Percentiles rank a stretch among this genome's conserved stretches.
phyloP scores from a whole-genome alignment of 2,888 invertebrate species.

The Drosophila longiperda region DNA sequence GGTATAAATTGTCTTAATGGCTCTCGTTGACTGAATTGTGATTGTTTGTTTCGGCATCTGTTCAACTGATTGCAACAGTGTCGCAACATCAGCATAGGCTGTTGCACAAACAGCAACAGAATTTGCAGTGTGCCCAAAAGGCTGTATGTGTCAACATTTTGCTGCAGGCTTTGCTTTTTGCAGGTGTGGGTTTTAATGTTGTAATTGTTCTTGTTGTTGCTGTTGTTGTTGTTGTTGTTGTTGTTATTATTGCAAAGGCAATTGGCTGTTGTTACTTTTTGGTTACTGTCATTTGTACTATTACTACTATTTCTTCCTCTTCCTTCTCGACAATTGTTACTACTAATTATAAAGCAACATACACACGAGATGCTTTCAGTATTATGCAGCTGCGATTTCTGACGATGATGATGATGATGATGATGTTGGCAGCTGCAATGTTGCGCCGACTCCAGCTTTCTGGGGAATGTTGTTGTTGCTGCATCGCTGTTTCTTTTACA shows the following conservation, averaged over 20 bases:
- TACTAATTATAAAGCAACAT: slow-evolving; percentile 40
- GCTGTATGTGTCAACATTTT: slow-evolving; percentile 31
- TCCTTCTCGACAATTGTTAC: slow-evolving; percentile 9
- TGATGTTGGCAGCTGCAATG: slow-evolving; percentile 34
- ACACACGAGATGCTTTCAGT: slow-evolving; percentile 4
- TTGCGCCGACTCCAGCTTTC: slow-evolving; percentile 27
- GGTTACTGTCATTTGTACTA: slow-evolving; percentile 72
- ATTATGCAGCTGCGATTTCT: slow-evolving; percentile 17
- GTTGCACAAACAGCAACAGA: slow-evolving; percentile 49
- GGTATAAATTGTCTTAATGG: slow-evolving; percentile 5
- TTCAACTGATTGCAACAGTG: slow-evolving; percentile 54
- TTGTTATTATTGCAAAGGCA: slow-evolving; percentile 35
- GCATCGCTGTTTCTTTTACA: slow-evolving; percentile 16
- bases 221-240: slow-evolving; percentile 10
- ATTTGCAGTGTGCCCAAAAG: slow-evolving; percentile 64
- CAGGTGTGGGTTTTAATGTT: slow-evolving; percentile 24
- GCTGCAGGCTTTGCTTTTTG: slow-evolving; percentile 18
- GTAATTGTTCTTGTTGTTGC: slow-evolving; percentile 18
- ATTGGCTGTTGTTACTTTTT: slow-evolving; percentile 54
- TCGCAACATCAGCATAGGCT: slow-evolving; percentile 38
- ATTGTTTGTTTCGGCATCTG: slow-evolving; percentile 36
- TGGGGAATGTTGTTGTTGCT: slow-evolving; percentile 55
- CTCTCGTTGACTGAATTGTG: slow-evolving; percentile 13
- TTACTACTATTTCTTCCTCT: slow-evolving; percentile 26
- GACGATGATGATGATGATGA: slow-evolving; percentile 22